Evolutionary conservation across 2,797 vertebrate species (phyloP), one percentile per base, ranked within the genome.

Genomic region (Ciconia nigra): DNA sequence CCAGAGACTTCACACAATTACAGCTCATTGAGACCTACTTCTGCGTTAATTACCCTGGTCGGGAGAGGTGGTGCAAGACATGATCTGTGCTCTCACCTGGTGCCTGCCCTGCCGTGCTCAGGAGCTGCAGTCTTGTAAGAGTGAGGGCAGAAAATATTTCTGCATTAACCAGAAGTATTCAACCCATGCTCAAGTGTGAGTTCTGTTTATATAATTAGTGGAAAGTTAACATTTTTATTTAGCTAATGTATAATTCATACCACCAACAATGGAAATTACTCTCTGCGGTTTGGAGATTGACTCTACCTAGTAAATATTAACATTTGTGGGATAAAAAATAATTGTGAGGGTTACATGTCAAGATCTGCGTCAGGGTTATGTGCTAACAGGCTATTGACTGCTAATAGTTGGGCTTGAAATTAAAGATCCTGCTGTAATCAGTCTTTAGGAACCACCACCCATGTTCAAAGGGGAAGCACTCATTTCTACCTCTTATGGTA

Each of bases 221-320:
- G 63, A 72, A 90, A 63, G 80, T 42, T 65, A 89, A 83, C 25
- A 1, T 65, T 87, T 89, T 81, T 69, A 39, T 73, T 89, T 67
- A 65, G 31, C 57, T 83, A 10, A 66, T 63, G 35, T 70, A 17
- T 61, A 86, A 92, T 77, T 94, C 72, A 49, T 83, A 74, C 66
- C 86, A 76, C 47, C 74, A 77, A 41, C 70, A 73, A 62, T 28
- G 59, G 77, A 88, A 96, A 87, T 83, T 9, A 11, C 6, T 5
- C 62, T 47, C 33, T 79, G 93, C 0, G 41, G 73, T 90, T 79
- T 66, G 55, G 67, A 89, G 70, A 44, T 14, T 42, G 80, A 44
- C 51, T 90, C 66, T 91, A 9, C 77, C 66, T 67, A 33, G 62
- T 77, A 93, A 94, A 92, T 46, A 91, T 39, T 91, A 82, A 89